A percentile compares a stretch with the other conserved stretches of the same genome.
These are phyloP conservation scores for Cylindroiulus punctatus DNA, from an alignment of 2,888 invertebrate species.

Conservation along the genomic window DNA sequence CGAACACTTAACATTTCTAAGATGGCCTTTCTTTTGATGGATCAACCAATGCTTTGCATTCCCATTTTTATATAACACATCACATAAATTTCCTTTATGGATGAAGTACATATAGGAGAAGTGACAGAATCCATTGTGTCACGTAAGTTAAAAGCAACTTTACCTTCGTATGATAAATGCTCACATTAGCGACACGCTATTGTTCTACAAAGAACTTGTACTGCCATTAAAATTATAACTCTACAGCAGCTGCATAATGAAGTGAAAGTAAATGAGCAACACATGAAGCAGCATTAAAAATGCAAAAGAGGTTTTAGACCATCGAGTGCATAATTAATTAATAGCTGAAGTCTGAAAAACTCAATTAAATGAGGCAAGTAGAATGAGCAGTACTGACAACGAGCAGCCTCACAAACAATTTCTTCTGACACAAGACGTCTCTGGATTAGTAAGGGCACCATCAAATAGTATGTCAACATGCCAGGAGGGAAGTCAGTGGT, in stretches of 20 bases:
- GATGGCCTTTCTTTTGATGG: neutral
- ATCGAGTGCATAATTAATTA: neutral
- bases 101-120: neutral
- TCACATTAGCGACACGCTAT: neutral
- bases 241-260: neutral
- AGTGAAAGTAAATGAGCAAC: neutral
- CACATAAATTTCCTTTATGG: neutral
- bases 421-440: too few relatives aligned
- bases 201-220: slow-evolving; percentile 9
- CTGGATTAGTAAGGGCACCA: too few relatives aligned
- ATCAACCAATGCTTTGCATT: neutral
- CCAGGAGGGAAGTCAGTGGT: too few relatives aligned
- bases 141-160: neutral
- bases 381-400: too few relatives aligned
- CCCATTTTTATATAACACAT: neutral
- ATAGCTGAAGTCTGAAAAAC: neutral
- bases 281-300: neutral
- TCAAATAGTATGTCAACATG: too few relatives aligned
- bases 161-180: neutral
- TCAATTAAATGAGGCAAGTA: too few relatives aligned
- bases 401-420: neutral
- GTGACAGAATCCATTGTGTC: slow-evolving; percentile 1
- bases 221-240: neutral
- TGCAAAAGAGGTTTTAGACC: neutral
- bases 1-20: neutral